Evolutionary conservation across 2,888 invertebrate species (phyloP), one percentile per base, ranked within the genome.

Genomic region (Apamea crenata): DNA sequence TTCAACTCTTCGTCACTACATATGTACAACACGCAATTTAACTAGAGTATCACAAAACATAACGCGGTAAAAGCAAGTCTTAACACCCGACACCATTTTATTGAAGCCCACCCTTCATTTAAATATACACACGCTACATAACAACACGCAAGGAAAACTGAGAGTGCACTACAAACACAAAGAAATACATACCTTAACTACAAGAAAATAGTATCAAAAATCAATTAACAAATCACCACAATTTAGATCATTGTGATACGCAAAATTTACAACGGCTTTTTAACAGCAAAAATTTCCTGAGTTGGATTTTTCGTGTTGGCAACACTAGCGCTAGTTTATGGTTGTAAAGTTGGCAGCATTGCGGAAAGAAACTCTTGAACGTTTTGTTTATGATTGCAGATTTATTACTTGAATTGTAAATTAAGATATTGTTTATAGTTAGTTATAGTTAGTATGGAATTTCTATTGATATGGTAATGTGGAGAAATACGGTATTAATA

Each of bases 51-150:
- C 44, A 65, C 21, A 69, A 68, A 75, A 59, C 16, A 68, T 25
- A 32, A 56, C 63, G 16, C 29, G 59, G 79, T 86, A 83, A 85
- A 83, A 85, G 86, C 74, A 68, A 79, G n/a, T 77, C 16, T 73
- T n/a, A 25, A 70, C 73, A 73, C 50, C 63, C 74, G 73, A 77
- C 77, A 77, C 85, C 50, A 80, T 85, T 83, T 73, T 50, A 78
- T 82, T 70, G 18, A 80, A 77, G 50, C n/a, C 50, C 74, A 80
- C 83, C 90, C 82, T 90, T 85, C 65, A 82, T 84, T 82, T 80
- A 47, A 81, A 88, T 87, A 78, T n/a, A 36, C 18, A 29, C 88
- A 90, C 85, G 90, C 88, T 0, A 88, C 90, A 89, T 88, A 53
- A 6, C 50, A 66, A 61, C 89, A 89, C 90, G 90, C 89, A 44